Base-by-base conservation (phyloP, 1,140 invertebrate genomes). In the Drosophila busckii region DNA sequence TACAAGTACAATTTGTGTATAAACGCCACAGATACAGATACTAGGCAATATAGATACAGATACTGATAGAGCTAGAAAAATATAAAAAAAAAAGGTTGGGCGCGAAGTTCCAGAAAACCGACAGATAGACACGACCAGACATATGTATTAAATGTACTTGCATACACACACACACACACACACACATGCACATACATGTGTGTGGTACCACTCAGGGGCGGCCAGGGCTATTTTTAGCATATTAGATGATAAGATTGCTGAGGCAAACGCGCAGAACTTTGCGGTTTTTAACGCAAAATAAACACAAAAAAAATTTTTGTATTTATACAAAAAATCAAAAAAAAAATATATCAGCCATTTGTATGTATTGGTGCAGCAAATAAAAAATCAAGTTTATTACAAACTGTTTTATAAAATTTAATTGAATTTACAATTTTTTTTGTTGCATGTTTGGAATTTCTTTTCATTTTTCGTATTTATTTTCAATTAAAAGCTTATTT, bases 171-270 rank as follows among this genome's bases (percentile, higher is more conserved):
- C n/a, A 35, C 32, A 54, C n/a, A 31, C 7, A 42, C 48, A 45
- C 20, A 44, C 23, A 34, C 32, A 31, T 15, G 16, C 29, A 26
- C 9, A 12, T 10, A 37, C 19, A 60, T 9, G 22, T 16, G 28
- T 48, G 19, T 60, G 56, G 58, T 55, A 48, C 4, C 40, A 46
- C 49, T 60, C 56, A 55, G 58, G 58, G 58, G 58, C 58, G 58
- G 42, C 26, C 50, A 12, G 32, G 28, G 12, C 69, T 80, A 80
- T 82, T 82, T 82, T 68, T 80, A 80, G 73, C 70, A 64, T 37
- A 80, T 73, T 78, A 80, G 71, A 80, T 80, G 73, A 80, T 80
- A 80, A 80, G 73, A 80, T 80, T 80, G 73, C 71, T 59, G 58
- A 52, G 46, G 58, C 63, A 60, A 59, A 80, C 78, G 73, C 75